Evolutionary conservation across 2,888 invertebrate species (phyloP), one percentile per base, ranked within the genome.

Genomic region (Archips xylosteana): DNA sequence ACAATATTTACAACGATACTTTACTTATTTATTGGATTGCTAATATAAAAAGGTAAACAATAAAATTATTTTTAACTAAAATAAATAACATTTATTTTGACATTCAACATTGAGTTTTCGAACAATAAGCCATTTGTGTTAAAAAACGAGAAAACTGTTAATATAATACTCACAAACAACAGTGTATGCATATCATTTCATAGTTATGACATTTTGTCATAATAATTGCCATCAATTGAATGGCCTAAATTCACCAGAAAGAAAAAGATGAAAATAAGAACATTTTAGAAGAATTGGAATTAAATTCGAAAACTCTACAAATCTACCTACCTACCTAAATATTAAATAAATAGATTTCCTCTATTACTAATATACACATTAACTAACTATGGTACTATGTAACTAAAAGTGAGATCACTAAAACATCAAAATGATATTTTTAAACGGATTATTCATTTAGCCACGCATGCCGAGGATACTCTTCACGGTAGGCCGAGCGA

Each of bases 21-120:
- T 82, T 82, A 80, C 78, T 79, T 84, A 80, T 76, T 49, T 68
- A 49, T 61, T 32, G 23, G 67, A 49, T 67, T 66, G 85, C 84
- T 87, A 86, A 83, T 82, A 81, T 83, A 85, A 75, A 82, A 83
- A 89, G 88, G 84, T 85, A 84, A 85, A 82, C 85, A 87, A 83
- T 81, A 81, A 82, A 83, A 82, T 69, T 80, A 78, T 82, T 85
- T 85, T 80, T 82, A 84, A 78, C 82, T 88, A 89, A 83, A 91
- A 92, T 92, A 92, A 92, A 92, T 93, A 93, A 92, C 90, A 89
- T 82, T 85, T 81, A 81, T 82, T 84, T 85, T 75, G 81, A 78
- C 78, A 81, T 76, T 75, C 84, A 85, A 78, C 83, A 84, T 81
- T 83, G 83, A 80, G 80, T 62, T 39, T 61, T 64, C 51, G 47